These are phyloP conservation scores for Malacoraja senta DNA, from an alignment of 2,797 vertebrate genomes.

Conservation along the genomic window DNA sequence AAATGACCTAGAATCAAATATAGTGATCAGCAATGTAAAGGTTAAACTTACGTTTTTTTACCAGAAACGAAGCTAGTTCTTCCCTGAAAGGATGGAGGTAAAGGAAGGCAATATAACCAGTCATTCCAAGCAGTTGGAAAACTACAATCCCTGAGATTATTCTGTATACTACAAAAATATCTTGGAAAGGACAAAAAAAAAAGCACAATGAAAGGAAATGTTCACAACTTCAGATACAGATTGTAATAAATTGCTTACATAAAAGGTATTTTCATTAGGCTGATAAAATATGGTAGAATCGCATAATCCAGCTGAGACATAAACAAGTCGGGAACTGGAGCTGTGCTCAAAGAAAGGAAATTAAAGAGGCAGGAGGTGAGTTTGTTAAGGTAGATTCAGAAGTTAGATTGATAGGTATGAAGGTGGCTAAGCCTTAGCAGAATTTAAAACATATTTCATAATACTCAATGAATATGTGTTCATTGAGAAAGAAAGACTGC, in stretches of 20 bases:
- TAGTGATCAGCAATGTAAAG: neutral
- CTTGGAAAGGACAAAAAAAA: neutral
- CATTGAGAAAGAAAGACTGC: too few relatives aligned
- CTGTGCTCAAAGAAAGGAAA: too few relatives aligned
- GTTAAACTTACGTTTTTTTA: neutral
- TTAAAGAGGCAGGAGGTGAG: too few relatives aligned
- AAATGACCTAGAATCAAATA: neutral
- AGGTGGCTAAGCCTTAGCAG: too few relatives aligned
- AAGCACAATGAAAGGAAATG: neutral
- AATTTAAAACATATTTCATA: too few relatives aligned
- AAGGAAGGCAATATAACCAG: neutral
- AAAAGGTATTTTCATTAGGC: neutral
- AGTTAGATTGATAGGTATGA: too few relatives aligned
- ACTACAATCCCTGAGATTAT: neutral
- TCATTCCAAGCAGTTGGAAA: neutral
- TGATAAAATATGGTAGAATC: too few relatives aligned
- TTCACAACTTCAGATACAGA: neutral
- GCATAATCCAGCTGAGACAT: too few relatives aligned
- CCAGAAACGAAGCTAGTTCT: neutral
- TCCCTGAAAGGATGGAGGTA: neutral
- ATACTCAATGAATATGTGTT: too few relatives aligned
- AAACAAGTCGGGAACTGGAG: too few relatives aligned
- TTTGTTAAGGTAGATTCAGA: too few relatives aligned
- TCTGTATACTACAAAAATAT: neutral
- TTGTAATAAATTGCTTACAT: neutral